Percentiles rank a stretch among this genome's conserved stretches.
phyloP scores from a whole-genome alignment of 2,113 vertebrate species.

The Rousettus leschenaultii region DNA sequence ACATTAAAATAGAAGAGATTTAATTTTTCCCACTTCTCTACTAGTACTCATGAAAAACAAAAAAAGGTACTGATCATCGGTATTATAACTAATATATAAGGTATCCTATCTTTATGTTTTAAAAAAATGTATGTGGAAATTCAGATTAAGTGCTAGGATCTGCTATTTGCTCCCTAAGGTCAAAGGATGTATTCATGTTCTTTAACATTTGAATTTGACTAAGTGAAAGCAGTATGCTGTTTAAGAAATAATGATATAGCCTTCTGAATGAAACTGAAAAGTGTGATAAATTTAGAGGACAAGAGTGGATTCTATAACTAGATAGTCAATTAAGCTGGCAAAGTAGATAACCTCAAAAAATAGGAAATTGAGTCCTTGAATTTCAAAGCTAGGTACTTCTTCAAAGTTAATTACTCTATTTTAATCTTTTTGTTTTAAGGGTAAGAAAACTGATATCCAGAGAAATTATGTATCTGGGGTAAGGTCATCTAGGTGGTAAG shows the following conservation, averaged over 20 bases:
- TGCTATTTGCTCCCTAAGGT: neutral
- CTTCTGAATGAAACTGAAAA: conserved; percentile 3
- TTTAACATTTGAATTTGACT: neutral
- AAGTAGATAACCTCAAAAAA: neutral
- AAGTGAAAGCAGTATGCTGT: neutral
- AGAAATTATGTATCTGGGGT: neutral
- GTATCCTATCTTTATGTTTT: neutral
- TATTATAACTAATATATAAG: neutral
- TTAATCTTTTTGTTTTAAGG: conserved; percentile 1
- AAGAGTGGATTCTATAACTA: conserved; percentile 1
- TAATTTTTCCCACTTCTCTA: neutral
- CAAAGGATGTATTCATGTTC: neutral
- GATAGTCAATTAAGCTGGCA: neutral
- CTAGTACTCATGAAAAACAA: neutral
- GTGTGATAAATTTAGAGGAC: neutral
- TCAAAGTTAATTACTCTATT: conserved; percentile 34
- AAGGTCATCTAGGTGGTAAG: neutral
- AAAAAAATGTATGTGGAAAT: neutral
- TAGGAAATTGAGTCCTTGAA: conserved; percentile 18
- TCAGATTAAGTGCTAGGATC: neutral
- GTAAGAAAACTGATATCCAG: neutral
- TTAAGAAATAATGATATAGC: neutral
- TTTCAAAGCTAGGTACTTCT: neutral
- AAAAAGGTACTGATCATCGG: neutral
- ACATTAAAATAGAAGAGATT: neutral